Percentiles rank a stretch among this genome's conserved stretches.
Evolutionary conservation across 30 jellyfish, hydroid and myxozoan species (phyloP).

Genomic region (Aurelia sp.): DNA sequence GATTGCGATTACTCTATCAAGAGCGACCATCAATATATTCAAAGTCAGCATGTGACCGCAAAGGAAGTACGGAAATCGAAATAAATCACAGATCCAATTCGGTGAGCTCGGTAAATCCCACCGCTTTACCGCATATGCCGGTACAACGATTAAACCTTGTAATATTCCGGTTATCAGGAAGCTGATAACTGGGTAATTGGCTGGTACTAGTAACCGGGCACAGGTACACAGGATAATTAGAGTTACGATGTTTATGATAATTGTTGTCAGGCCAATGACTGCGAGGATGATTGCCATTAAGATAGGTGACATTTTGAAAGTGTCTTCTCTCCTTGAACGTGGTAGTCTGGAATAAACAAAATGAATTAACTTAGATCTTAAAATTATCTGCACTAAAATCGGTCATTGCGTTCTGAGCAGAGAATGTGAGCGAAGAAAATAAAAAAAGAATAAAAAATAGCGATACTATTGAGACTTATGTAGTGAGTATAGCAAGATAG

Average conservation of each 20-base stretch:
- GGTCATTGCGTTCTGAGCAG: too few species aligned
- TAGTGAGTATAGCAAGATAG: too few species aligned
- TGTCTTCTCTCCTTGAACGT: too few species aligned
- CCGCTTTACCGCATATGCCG: constrained; percentile 49
- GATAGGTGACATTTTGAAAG: not conserved
- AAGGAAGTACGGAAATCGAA: constrained; percentile 58
- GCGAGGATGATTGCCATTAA: constrained; percentile 7
- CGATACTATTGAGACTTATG: too few species aligned
- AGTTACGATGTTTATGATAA: constrained; percentile 29
- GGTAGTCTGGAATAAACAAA: too few species aligned
- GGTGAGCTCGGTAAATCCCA: constrained; percentile 11
- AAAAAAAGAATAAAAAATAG: too few species aligned
- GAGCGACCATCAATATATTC: constrained; percentile 30
- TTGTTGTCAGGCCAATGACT: constrained; percentile 24
- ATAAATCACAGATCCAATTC: constrained; percentile 61
- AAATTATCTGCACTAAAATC: too few species aligned
- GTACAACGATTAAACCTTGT: constrained; percentile 56
- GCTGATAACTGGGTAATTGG: constrained; percentile 58
- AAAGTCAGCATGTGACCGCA: constrained; percentile 67
- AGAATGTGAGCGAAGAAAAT: too few species aligned
- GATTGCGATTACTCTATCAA: constrained; percentile 52
- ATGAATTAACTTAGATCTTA: too few species aligned
- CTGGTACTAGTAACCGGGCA: constrained; percentile 23
- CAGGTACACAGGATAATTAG: constrained; percentile 25
- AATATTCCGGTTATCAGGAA: constrained; percentile 43